These are phyloP conservation scores for Gibbula magus DNA, from an alignment of 2,888 invertebrate species.

Conservation along the genomic window DNA sequence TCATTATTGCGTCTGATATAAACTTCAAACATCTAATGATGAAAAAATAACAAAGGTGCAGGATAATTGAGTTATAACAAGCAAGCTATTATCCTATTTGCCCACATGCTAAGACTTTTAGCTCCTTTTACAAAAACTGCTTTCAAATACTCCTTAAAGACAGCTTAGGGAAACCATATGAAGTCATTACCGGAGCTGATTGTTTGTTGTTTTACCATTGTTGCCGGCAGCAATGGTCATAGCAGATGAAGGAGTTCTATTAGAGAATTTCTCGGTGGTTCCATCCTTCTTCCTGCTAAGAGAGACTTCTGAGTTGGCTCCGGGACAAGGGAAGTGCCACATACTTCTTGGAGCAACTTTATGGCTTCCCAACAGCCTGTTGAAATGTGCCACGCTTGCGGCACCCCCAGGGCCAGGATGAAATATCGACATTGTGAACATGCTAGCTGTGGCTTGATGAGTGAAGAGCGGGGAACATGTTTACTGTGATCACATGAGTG, in stretches of 20 bases:
- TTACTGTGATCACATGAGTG: background rate
- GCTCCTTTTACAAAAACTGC: no score
- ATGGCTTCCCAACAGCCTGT: slow-evolving; percentile 8
- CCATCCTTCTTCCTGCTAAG: no score
- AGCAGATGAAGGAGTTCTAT: background rate
- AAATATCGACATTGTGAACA: slow-evolving; percentile 1
- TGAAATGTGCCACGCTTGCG: background rate
- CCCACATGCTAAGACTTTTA: no score
- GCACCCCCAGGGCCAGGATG: background rate
- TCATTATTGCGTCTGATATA: no score
- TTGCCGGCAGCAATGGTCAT: background rate
- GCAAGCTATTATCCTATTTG: no score
- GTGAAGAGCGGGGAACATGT: slow-evolving; percentile 1
- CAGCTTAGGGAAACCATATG: background rate
- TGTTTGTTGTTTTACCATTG: slow-evolving; percentile 13
- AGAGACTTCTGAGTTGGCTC: no score
- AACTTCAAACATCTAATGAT: no score
- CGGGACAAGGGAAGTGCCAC: background rate
- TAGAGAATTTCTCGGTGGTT: no score
- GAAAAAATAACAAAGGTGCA: no score
- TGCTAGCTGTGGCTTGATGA: background rate
- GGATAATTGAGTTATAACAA: no score
- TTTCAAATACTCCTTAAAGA: no score
- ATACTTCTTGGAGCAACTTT: background rate
- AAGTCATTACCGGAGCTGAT: background rate